Evolutionary conservation across 2,888 invertebrate species (phyloP), one percentile per base, ranked within the genome.

Genomic region (Drosophila austrosaltans): DNA sequence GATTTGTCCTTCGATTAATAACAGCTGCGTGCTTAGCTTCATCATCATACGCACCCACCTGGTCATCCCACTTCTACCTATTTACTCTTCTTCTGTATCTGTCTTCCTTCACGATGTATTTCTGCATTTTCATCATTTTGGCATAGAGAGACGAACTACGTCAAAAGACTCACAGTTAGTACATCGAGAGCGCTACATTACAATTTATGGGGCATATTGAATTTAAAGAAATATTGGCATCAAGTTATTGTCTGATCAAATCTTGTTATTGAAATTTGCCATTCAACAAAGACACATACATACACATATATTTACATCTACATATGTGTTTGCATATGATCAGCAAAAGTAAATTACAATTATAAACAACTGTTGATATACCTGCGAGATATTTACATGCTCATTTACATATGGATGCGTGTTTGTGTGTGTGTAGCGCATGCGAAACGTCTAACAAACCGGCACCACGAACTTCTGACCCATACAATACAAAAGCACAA

Each of bases 381-480:
- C 36, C 57, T 39, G 16, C 10, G 39, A 12, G 30, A 57, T 36
- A 22, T 40, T 22, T 20, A 10, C 44, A 44, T 44, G 20, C 57
- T 39, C 20, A 22, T 40, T 25, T 20, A 10, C 44, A 44, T 44
- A 44, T 12, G 3, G 28, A 4, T 30, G 30, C 5, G 1, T 30
- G 30, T 5, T 3, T 30, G 30, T 30, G 8, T 22, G 8, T 22
- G 44, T 39, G 28, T 69, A 87, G 77, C 75, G 74, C 61, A 75
- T 73, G 48, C 30, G 20, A 40, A 66, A 63, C 60, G 72, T 77
- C 77, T 68, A 57, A 48, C 20, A 71, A 66, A 72, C 71, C 73
- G 75, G 61, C 71, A 39, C 72, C 69, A 64, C 83, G 79, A 84
- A 81, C 85, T 81, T 81, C 75, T 89, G 83, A 86, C 89, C 82